A percentile compares a stretch with the other conserved stretches of the same genome.
phyloP scores from a whole-genome alignment of 2,888 invertebrate species.

The Heteropelma amictum region DNA sequence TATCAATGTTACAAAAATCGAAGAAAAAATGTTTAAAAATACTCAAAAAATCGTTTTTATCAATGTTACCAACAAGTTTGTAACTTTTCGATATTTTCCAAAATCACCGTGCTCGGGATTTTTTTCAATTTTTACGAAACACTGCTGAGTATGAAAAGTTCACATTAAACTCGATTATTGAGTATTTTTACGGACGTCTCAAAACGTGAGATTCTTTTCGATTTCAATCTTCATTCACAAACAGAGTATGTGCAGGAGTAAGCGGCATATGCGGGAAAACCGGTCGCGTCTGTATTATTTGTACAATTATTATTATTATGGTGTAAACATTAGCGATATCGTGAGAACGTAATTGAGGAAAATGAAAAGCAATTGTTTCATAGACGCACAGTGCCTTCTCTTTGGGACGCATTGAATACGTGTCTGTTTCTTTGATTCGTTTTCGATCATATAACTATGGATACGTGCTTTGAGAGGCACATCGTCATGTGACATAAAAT shows the following conservation, averaged over 20 bases:
- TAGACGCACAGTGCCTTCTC: conserved; percentile 72
- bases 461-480: conserved; percentile 55
- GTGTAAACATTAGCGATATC: conserved; percentile 36
- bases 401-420: conserved; percentile 63
- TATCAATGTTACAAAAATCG: no score
- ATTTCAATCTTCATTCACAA: not conserved
- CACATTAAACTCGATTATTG: not conserved
- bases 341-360: conserved; percentile 1
- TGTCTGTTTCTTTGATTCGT: conserved; percentile 46
- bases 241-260: not conserved
- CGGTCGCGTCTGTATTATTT: conserved; percentile 42
- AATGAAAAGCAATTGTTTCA: conserved; percentile 43
- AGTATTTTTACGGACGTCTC: not conserved
- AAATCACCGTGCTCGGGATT: no score
- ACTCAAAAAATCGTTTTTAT: no score
- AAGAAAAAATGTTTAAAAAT: no score
- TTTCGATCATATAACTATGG: conserved; percentile 38
- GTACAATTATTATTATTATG: conserved; percentile 32
- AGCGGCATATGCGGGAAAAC: not conserved
- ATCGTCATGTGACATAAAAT: conserved; percentile 50
- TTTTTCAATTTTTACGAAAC: not conserved
- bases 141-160: not conserved
- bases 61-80: no score
- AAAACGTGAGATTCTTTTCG: not conserved
- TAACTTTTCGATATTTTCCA: no score